These are phyloP conservation scores for Ephestia elutella DNA, from an alignment of 1,140 invertebrate genomes.

Conservation along the genomic window DNA sequence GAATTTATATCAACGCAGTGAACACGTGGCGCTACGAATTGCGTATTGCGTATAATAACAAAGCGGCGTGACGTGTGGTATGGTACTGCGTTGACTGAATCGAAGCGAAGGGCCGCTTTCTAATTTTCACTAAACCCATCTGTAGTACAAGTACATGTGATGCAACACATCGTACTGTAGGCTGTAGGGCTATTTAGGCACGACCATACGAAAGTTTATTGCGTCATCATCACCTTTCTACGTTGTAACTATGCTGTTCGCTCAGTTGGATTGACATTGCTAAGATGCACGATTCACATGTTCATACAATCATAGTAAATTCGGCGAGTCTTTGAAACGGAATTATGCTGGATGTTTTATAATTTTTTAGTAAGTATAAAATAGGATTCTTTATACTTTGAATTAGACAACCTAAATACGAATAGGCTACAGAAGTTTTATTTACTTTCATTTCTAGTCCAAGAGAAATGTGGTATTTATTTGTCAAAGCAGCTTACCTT, in stretches of 20 bases:
- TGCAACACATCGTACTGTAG: constrained; percentile 29
- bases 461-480: constrained; percentile 4
- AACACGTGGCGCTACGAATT: background rate
- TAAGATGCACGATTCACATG: background rate
- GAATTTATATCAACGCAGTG: background rate
- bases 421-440: background rate
- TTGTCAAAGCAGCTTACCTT: constrained; percentile 17
- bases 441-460: background rate
- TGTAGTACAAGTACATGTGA: constrained; percentile 24
- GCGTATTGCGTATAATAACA: background rate
- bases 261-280: background rate
- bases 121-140: constrained; percentile 33
- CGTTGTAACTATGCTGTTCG: background rate
- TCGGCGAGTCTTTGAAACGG: too few species aligned
- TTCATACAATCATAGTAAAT: too few species aligned
- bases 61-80: background rate
- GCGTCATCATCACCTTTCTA: constrained; percentile 10
- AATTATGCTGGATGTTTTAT: too few species aligned
- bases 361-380: too few species aligned
- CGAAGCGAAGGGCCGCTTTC: constrained; percentile 35
- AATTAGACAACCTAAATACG: too few species aligned
- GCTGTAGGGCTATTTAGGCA: constrained; percentile 23
- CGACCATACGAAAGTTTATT: constrained; percentile 13
- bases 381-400: too few species aligned
- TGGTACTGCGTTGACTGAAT: background rate